Base-by-base conservation (phyloP, 1,140 invertebrate genomes). In the Pantala flavescens region DNA sequence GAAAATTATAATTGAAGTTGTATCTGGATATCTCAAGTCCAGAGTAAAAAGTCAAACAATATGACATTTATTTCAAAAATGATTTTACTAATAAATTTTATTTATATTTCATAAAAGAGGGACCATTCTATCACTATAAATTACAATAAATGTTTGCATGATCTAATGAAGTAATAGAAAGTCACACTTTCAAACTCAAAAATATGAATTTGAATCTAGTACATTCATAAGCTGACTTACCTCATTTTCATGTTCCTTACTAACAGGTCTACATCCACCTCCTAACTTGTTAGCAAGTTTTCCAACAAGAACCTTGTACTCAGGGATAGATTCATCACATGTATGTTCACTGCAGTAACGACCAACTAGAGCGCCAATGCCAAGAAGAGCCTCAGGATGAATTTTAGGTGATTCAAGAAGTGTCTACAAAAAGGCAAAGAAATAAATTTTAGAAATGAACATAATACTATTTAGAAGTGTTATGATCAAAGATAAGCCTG, bases 291-390 rank as follows among this genome's bases (percentile, higher is more conserved):
- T 81, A 0, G 84, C 80, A 0, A 92, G 85, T 79, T 89, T 90
- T 28, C 87, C 85, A 0, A 91, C 84, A 0, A 95, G 84, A 0
- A 83, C 82, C 23, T 88, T 86, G 10, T 92, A 80, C 75, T 85
- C 85, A 0, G 84, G 80, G 14, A 90, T 84, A 71, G 87, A 86
- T 24, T 89, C 85, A 80, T 89, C 90, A 70, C 75, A 21, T 80
- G 83, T 76, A 79, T 91, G 89, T 76, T 87, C 81, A 23, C 84
- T 80, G 78, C 91, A 92, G 80, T 88, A 92, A 71, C 86, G 87
- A 0, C 88, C 86, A 7, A 89, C 88, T 0, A 93, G 80, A 21
- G 87, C 86, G 1, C 92, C 91, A n/a, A 91, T 84, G 0, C 90
- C 89, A 0, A 93, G 81, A 77, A 90, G 92, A 0, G 88, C 87